Evolutionary conservation across 2,888 invertebrate genomes (phyloP), one percentile per base, ranked within the genome.

Genomic region (Calephelis perditalis): DNA sequence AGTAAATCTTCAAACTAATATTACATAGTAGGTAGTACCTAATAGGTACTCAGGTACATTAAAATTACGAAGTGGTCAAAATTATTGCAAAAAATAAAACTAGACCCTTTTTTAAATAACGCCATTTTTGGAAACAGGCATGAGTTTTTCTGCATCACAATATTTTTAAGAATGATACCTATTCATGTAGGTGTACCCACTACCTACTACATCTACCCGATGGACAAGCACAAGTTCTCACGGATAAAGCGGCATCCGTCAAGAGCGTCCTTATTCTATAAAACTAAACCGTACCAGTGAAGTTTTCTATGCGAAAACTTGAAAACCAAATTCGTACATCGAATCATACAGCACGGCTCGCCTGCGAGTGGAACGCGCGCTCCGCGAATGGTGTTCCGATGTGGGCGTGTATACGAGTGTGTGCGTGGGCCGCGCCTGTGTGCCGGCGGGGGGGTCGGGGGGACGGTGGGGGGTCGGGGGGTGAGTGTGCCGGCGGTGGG

Each of bases 371-470:
- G 56, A 65, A 66, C 66, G 66, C 26, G 26, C 26, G 3, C 78
- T 54, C 59, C 58, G 63, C 63, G 56, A 66, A 62, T 61, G 26
- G 26, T 63, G 60, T 62, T 37, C 43, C 62, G 62, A 65, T 63
- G 67, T 67, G 65, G 60, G 63, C 57, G 79, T 79, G 78, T 78
- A 79, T 78, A 79, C 76, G 10, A 77, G 73, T 57, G 64, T 71
- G 82, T 76, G 82, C 78, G 74, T 70, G 73, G 66, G 70, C 67
- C 40, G 70, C 64, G 70, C 61, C 57, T 76, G 84, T 82, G 85
- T 81, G 84, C 72, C 67, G 68, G 74, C 81, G 80, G 67, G 68
- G 74, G 81, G 80, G 84, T 84, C 85, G 73, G 73, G 79, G 78
- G 79, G 37, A 70, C 75, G 79, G 75, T 73, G 70, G 26, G 4